These are phyloP conservation scores for Eumacrocentrus americanus DNA, from an alignment of 2,888 invertebrate species.

Conservation along the genomic window DNA sequence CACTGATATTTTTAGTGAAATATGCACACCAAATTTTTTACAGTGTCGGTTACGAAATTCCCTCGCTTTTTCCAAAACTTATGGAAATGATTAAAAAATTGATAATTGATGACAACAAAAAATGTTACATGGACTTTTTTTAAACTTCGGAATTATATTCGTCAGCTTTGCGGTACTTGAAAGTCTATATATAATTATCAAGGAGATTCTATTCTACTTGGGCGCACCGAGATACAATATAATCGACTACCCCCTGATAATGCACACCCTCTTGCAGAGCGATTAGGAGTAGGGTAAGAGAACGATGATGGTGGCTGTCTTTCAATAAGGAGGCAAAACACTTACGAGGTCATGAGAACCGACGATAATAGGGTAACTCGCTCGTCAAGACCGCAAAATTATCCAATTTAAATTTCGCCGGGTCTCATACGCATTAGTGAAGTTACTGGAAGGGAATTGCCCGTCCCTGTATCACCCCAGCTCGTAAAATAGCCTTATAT, in stretches of 20 bases:
- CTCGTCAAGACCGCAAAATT: slow-evolving; percentile 20
- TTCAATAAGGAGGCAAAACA: slow-evolving; percentile 13
- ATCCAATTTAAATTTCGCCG: slow-evolving; percentile 23
- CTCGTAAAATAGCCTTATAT: slow-evolving; percentile 14
- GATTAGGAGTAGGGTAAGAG: slow-evolving; percentile 9
- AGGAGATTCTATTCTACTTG: slow-evolving; percentile 18
- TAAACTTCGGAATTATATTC: no score
- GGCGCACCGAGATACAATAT: slow-evolving; percentile 16
- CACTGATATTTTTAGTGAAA: no score
- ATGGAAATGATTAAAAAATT: no score
- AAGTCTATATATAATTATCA: slow-evolving; percentile 10
- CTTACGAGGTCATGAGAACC: slow-evolving; percentile 16
- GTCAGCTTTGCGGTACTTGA: slow-evolving; percentile 11
- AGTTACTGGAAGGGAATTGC: slow-evolving; percentile 21
- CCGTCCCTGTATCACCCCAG: slow-evolving; percentile 13
- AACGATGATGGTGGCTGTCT: not conserved
- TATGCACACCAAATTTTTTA: no score
- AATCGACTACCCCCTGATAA: slow-evolving; percentile 30
- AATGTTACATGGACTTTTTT: no score
- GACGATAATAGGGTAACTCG: slow-evolving; percentile 9
- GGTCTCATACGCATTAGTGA: slow-evolving; percentile 17
- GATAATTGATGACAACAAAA: no score
- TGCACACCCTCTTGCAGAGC: slow-evolving; percentile 8
- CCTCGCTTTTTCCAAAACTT: no score
- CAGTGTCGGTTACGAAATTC: no score